These are phyloP conservation scores for Penelope pileata DNA, from an alignment of 2,113 vertebrate species.

Conservation along the genomic window DNA sequence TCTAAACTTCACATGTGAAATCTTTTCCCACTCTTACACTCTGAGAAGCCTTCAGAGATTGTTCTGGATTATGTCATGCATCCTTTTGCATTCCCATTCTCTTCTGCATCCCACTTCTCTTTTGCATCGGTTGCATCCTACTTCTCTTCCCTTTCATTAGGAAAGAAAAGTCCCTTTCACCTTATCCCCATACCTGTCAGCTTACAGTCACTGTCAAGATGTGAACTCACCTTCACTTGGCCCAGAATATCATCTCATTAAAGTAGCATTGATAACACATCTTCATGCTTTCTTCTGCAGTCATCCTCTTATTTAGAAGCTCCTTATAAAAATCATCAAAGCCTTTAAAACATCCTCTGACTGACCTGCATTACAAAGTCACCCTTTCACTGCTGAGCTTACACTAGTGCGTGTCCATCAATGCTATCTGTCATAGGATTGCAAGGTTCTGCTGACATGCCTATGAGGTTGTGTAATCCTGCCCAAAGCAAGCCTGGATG, in stretches of 20 bases:
- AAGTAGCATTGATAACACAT: not conserved
- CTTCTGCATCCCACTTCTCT: not conserved
- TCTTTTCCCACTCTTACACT: not conserved
- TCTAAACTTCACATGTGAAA: not conserved
- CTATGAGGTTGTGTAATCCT: not conserved
- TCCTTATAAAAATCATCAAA: not conserved
- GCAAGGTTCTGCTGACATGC: slow-evolving; percentile 5
- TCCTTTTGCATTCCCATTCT: not conserved
- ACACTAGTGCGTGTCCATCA: not conserved
- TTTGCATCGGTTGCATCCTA: not conserved
- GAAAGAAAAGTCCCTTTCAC: not conserved
- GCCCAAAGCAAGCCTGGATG: not conserved
- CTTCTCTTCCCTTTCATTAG: not conserved
- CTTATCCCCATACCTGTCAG: not conserved
- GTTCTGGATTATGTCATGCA: not conserved
- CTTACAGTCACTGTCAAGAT: not conserved
- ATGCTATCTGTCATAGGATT: not conserved
- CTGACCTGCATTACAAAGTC: not conserved
- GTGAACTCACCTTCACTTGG: not conserved
- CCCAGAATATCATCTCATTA: not conserved
- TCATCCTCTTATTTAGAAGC: not conserved
- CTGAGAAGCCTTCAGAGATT: not conserved
- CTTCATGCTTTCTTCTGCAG: not conserved
- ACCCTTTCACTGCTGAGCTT: not conserved
- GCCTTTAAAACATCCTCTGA: not conserved